These are phyloP conservation scores for Luperina nickerlii DNA, from an alignment of 2,888 invertebrate species.

Conservation along the genomic window DNA sequence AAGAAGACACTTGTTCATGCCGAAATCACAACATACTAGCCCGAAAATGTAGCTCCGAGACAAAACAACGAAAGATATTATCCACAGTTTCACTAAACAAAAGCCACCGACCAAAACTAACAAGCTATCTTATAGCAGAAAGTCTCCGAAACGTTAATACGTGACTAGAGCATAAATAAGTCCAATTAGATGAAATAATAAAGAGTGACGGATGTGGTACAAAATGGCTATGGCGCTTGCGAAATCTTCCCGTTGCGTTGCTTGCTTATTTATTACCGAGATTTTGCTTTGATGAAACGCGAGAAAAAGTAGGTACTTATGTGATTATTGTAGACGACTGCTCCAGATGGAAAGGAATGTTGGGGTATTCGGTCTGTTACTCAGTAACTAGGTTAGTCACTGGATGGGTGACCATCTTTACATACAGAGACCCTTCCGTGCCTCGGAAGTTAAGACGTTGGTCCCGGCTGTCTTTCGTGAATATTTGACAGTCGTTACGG, in stretches of 20 bases:
- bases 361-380: background rate
- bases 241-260: background rate
- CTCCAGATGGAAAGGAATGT: background rate
- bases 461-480: no score
- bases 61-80: constrained; percentile 12
- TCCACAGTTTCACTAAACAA: constrained; percentile 26
- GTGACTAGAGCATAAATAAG: constrained; percentile 65
- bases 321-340: background rate
- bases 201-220: constrained; percentile 27
- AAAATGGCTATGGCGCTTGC: constrained; percentile 11
- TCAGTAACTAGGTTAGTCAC: background rate
- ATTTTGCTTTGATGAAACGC: background rate
- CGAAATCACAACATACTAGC: background rate
- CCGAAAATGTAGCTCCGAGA: background rate
- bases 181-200: constrained; percentile 55
- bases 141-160: constrained; percentile 37
- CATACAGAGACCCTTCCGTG: no score
- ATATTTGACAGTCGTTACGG: no score
- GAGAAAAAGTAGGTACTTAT: background rate
- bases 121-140: constrained; percentile 36
- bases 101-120: constrained; percentile 48
- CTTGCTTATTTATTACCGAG: constrained; percentile 7
- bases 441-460: no score
- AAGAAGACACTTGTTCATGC: background rate
- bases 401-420: no score